Percentiles rank a stretch among this genome's conserved stretches.
These are phyloP conservation scores for Tenthredo amoena DNA, from an alignment of 2,888 invertebrate species.

Conservation along the genomic window DNA sequence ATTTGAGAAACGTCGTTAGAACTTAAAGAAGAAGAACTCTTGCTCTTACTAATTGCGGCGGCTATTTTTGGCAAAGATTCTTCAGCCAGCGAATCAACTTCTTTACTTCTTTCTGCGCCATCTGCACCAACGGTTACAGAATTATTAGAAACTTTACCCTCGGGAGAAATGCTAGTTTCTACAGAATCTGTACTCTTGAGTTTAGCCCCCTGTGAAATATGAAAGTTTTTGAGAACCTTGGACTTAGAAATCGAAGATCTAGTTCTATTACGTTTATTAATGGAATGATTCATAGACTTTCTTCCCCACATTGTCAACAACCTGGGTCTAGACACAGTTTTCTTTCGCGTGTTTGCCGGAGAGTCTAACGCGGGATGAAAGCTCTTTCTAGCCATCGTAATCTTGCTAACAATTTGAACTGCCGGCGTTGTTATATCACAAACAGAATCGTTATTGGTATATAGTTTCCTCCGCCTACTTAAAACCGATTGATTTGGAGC, in stretches of 20 bases:
- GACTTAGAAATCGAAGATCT: not conserved
- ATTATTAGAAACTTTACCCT: not conserved
- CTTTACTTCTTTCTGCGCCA: not conserved
- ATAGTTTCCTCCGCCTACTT: not conserved
- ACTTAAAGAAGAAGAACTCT: slow-evolving; percentile 25
- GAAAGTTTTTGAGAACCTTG: not conserved
- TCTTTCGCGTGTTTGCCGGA: not conserved
- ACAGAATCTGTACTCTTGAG: not conserved
- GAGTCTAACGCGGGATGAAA: slow-evolving; percentile 66
- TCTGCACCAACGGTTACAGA: not conserved
- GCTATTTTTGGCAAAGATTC: not conserved
- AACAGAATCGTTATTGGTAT: slow-evolving; percentile 66
- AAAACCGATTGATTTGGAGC: slow-evolving; percentile 17
- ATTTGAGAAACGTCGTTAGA: slow-evolving; percentile 1
- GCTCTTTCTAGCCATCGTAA: not conserved
- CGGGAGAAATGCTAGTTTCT: not conserved
- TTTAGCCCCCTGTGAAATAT: not conserved
- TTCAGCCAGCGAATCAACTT: not conserved
- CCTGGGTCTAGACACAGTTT: not conserved
- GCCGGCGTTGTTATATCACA: slow-evolving; percentile 65
- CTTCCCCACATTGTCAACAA: not conserved
- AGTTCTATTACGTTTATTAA: not conserved
- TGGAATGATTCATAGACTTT: slow-evolving; percentile 13
- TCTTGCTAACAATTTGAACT: slow-evolving; percentile 57
- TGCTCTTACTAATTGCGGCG: not conserved